Evolutionary conservation across 2,888 invertebrate genomes (phyloP).

Genomic region (Leptopilina syphax): DNA sequence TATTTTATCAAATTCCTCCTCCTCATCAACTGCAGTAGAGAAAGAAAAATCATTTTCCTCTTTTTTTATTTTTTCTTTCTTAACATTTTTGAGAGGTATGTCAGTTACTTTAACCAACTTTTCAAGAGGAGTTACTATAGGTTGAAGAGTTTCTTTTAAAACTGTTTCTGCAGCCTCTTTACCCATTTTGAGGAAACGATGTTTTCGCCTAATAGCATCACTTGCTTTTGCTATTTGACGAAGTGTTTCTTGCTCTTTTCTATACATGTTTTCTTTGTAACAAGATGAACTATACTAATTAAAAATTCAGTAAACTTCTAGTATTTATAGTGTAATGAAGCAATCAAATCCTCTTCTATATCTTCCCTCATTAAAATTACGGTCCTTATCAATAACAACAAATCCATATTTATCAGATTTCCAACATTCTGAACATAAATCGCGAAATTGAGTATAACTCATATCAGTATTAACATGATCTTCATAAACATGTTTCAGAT

Average conservation of each 20-base stretch:
- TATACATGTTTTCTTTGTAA: slow-evolving; percentile 41
- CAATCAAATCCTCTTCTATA: no score
- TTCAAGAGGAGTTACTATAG: slow-evolving; percentile 32
- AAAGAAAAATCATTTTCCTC: background rate
- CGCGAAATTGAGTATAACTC: no score
- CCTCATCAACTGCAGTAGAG: background rate
- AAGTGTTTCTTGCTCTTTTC: slow-evolving; percentile 35
- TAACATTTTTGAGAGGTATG: background rate
- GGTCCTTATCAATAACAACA: no score
- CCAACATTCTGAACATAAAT: no score
- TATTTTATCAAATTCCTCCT: no score
- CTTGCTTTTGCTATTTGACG: slow-evolving; percentile 48
- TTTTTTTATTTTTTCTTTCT: no score
- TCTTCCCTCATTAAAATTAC: no score
- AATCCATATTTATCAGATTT: no score
- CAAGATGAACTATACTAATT: background rate
- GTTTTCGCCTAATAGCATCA: slow-evolving; percentile 52
- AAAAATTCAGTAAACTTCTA: slow-evolving; percentile 32
- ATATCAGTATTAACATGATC: no score
- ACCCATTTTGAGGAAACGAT: slow-evolving; percentile 44
- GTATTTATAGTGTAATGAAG: no score
- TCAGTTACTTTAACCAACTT: background rate
- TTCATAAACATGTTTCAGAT: slow-evolving; percentile 57
- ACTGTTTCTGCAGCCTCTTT: slow-evolving; percentile 41
- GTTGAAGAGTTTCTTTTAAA: slow-evolving; percentile 48